Percentiles rank a stretch among this genome's conserved stretches.
Conservation (phyloP, 2,888 invertebrate genomes). For the Epinotia demarniana region DNA sequence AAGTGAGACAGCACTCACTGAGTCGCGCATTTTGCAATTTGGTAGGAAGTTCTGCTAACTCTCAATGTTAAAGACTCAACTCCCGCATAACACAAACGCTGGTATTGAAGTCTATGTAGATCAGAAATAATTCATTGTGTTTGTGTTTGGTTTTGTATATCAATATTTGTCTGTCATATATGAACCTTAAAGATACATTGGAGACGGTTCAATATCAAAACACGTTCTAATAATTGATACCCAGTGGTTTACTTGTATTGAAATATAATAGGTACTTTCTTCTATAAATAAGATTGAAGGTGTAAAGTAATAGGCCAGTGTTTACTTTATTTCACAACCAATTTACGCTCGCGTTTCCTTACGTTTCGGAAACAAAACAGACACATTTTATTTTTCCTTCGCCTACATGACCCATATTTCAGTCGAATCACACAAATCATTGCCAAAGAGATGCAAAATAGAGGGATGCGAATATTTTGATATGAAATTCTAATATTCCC, state of each 20-base stretch:
- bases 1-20: too few relatives aligned
- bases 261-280: too few relatives aligned
- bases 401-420: not conserved
- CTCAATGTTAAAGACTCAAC: too few relatives aligned
- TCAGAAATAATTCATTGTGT: too few relatives aligned
- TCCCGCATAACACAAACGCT: too few relatives aligned
- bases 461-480: constrained; percentile 12
- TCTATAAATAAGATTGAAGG: too few relatives aligned
- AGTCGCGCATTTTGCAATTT: too few relatives aligned
- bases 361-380: not conserved
- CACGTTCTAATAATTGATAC: too few relatives aligned
- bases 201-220: not conserved
- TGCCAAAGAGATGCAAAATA: not conserved
- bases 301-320: not conserved
- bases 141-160: too few relatives aligned
- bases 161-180: not conserved
- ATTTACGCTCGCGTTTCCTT: not conserved
- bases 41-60: too few relatives aligned
- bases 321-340: not conserved
- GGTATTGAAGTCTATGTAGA: too few relatives aligned
- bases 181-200: not conserved
- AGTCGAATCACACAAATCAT: not conserved
- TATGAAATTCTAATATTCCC: constrained; percentile 24
- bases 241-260: too few relatives aligned
- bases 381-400: not conserved